Conservation (phyloP, 2,113 vertebrate species). For the Petaurus breviceps region DNA sequence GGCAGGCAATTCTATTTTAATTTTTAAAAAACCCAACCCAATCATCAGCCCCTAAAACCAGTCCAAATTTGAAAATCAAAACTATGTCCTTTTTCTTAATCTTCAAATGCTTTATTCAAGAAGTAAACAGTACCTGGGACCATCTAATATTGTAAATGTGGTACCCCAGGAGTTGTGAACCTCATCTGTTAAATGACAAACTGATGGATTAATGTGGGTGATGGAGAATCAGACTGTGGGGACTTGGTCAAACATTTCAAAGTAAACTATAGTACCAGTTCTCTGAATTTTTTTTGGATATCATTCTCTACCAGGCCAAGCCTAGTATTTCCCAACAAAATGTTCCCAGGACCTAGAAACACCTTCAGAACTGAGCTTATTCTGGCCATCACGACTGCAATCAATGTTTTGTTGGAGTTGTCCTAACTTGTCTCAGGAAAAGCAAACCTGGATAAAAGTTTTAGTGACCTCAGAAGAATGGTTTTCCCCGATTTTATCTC, state of each 20-base stretch:
- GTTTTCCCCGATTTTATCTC: background rate
- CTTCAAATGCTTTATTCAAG: slow-evolving; percentile 23
- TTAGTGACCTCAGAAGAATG: background rate
- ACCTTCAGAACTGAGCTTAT: too few species aligned
- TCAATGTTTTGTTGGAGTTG: too few species aligned
- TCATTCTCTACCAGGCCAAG: too few species aligned
- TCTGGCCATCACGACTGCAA: too few species aligned
- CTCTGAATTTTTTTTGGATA: too few species aligned
- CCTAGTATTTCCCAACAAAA: too few species aligned
- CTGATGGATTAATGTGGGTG: background rate
- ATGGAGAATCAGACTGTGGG: background rate
- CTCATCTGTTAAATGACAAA: background rate
- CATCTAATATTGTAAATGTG: slow-evolving; percentile 4
- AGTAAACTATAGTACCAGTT: too few species aligned
- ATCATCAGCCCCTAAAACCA: background rate
- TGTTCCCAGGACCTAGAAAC: too few species aligned
- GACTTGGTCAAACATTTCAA: slow-evolving; percentile 9
- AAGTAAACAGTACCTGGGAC: slow-evolving; percentile 42
- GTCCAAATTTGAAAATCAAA: background rate
- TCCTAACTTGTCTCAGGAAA: too few species aligned
- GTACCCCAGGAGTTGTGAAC: background rate
- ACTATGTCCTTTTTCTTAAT: background rate
- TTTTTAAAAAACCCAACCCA: slow-evolving; percentile 26
- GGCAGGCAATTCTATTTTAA: background rate
- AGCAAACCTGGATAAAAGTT: too few species aligned